Percentiles rank a stretch among this genome's conserved stretches.
Evolutionary conservation across 64 coral and sea anemone species (phyloP).

Genomic region (Dendrophyllia cribrosa): DNA sequence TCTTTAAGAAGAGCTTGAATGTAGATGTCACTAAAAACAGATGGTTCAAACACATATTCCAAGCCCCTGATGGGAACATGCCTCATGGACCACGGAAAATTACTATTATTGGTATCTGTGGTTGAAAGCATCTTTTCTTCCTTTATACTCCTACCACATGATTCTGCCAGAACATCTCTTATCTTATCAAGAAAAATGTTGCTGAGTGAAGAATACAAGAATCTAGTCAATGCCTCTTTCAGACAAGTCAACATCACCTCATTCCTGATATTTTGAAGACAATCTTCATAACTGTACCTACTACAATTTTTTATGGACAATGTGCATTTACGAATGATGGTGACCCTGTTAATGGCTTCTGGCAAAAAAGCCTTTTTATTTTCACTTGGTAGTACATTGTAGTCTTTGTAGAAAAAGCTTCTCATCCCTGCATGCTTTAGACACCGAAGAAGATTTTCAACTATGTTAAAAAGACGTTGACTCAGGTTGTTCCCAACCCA

Average conservation of each 20-base stretch:
- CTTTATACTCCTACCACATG: not conserved
- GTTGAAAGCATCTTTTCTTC: too few relatives aligned
- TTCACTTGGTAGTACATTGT: not conserved
- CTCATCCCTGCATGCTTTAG: not conserved
- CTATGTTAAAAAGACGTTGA: slow-evolving; percentile 2
- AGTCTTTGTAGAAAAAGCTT: slow-evolving; percentile 51
- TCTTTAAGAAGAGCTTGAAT: not conserved
- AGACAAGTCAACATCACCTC: not conserved
- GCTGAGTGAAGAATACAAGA: not conserved
- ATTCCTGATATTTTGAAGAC: not conserved
- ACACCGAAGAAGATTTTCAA: not conserved
- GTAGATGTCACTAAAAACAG: not conserved
- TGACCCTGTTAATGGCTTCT: not conserved
- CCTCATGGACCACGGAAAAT: too few relatives aligned
- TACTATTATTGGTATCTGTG: too few relatives aligned
- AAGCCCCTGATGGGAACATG: too few relatives aligned
- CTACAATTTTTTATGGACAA: not conserved
- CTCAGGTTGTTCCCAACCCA: slow-evolving; percentile 14
- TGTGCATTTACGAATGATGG: not conserved
- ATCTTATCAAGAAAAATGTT: not conserved
- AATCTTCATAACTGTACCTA: slow-evolving; percentile 14
- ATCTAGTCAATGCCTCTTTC: not conserved
- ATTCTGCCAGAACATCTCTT: not conserved
- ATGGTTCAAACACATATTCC: not conserved
- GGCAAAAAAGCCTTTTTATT: not conserved